Percentiles rank a stretch among this genome's conserved stretches.
These are phyloP conservation scores for Ptychoptera albimana DNA, from an alignment of 2,888 invertebrate genomes.

Conservation along the genomic window DNA sequence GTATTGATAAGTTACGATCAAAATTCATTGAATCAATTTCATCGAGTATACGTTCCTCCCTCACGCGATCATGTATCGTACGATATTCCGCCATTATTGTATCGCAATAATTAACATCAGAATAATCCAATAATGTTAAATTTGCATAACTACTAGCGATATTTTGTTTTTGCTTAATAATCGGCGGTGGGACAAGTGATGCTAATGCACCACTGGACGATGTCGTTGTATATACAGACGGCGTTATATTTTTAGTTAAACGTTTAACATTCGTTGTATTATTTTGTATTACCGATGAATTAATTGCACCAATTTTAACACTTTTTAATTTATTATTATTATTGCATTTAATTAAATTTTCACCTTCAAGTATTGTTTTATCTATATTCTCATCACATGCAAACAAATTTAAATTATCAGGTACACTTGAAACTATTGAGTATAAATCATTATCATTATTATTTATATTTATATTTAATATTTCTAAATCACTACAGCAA, in stretches of 20 bases:
- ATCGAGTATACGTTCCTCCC: conserved; percentile 1
- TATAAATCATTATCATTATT: conserved; percentile 8
- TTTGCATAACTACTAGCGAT: conserved; percentile 36
- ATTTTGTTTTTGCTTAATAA: conserved; percentile 4
- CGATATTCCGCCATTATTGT: conserved; percentile 10
- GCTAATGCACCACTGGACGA: conserved; percentile 10
- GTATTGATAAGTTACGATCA: conserved; percentile 38
- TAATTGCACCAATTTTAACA: too few species aligned
- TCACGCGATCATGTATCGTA: neutral
- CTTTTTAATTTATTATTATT: too few species aligned
- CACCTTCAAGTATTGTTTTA: too few species aligned
- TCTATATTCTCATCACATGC: too few species aligned
- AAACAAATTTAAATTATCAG: conserved; percentile 45
- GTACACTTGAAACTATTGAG: conserved; percentile 36
- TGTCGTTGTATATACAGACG: conserved; percentile 10
- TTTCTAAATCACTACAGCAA: neutral
- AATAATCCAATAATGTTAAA: conserved; percentile 40
- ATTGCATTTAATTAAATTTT: too few species aligned
- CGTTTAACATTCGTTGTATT: neutral
- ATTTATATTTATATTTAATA: too few species aligned
- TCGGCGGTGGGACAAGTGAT: conserved; percentile 13
- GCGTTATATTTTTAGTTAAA: conserved; percentile 1
- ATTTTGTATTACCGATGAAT: too few species aligned
- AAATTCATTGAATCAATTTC: conserved; percentile 33
- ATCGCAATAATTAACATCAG: conserved; percentile 20